Conservation (phyloP, 2,888 invertebrate species). For the Griposia aprilina region DNA sequence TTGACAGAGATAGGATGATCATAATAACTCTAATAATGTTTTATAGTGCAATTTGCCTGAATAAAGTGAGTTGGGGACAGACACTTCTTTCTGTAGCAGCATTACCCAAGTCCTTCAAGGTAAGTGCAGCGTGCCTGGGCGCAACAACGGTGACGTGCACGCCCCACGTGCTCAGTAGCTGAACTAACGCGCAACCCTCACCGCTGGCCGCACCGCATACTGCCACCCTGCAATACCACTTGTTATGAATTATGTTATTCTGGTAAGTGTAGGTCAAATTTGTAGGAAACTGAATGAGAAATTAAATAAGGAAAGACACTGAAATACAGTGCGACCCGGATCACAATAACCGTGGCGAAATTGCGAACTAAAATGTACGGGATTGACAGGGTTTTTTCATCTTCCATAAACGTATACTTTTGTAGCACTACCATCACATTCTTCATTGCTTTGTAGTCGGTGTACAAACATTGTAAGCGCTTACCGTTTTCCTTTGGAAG, state of each 20-base stretch:
- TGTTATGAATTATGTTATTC: constrained; percentile 15
- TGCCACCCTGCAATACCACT: constrained; percentile 76
- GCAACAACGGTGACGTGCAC: constrained; percentile 80
- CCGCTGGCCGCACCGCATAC: constrained; percentile 84
- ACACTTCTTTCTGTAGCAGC: not conserved
- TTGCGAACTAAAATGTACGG: not conserved
- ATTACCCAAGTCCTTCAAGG: constrained; percentile 79
- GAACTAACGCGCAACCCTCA: constrained; percentile 82
- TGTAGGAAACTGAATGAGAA: not conserved
- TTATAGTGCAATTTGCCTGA: not conserved
- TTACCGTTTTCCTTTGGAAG: constrained; percentile 79
- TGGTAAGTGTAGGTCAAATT: constrained; percentile 36
- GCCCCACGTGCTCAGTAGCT: constrained; percentile 82
- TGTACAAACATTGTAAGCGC: constrained; percentile 1
- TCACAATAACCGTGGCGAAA: no score
- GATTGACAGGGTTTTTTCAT: not conserved
- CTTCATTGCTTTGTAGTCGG: not conserved
- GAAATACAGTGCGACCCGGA: not conserved
- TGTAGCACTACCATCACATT: not conserved
- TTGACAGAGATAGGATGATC: not conserved
- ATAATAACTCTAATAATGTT: not conserved
- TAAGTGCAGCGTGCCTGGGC: constrained; percentile 73
- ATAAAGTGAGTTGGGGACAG: not conserved
- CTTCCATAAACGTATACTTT: not conserved
- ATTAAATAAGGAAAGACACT: not conserved